These are phyloP conservation scores for Drepanosiphum platanoidis DNA, from an alignment of 2,888 invertebrate genomes.

Conservation along the genomic window DNA sequence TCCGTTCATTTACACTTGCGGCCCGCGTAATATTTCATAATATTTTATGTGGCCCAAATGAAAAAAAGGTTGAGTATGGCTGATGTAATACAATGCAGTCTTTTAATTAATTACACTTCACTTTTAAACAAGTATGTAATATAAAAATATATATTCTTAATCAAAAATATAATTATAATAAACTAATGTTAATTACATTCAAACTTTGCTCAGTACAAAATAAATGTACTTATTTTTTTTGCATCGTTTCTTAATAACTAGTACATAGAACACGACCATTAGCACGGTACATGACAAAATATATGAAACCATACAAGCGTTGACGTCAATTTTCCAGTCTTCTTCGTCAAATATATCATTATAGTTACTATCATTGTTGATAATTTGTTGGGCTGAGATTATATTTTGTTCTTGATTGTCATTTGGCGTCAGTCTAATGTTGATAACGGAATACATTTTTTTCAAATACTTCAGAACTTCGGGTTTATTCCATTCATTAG, in stretches of 20 bases:
- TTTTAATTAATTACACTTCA: neutral
- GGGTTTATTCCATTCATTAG: conserved; percentile 72
- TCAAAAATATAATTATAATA: conserved; percentile 22
- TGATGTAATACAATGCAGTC: neutral
- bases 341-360: conserved; percentile 33
- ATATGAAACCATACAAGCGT: conserved; percentile 52
- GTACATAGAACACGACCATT: conserved; percentile 50
- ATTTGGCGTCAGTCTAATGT: conserved; percentile 63
- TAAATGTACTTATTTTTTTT: conserved; percentile 56
- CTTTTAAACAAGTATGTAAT: neutral
- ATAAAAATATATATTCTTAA: conserved; percentile 35
- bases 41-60: no score
- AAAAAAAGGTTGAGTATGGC: no score
- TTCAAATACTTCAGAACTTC: conserved; percentile 75
- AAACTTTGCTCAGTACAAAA: conserved; percentile 37
- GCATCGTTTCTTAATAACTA: conserved; percentile 40
- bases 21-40: no score
- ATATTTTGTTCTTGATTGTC: neutral
- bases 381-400: neutral
- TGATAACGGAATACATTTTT: conserved; percentile 69
- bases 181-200: conserved; percentile 23
- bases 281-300: conserved; percentile 45
- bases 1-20: no score
- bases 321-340: conserved; percentile 50
- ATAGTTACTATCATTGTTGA: conserved; percentile 3